Evolutionary conservation across 2,797 vertebrate species (phyloP), one percentile per base, ranked within the genome.

Genomic region (Erethizon dorsatum): DNA sequence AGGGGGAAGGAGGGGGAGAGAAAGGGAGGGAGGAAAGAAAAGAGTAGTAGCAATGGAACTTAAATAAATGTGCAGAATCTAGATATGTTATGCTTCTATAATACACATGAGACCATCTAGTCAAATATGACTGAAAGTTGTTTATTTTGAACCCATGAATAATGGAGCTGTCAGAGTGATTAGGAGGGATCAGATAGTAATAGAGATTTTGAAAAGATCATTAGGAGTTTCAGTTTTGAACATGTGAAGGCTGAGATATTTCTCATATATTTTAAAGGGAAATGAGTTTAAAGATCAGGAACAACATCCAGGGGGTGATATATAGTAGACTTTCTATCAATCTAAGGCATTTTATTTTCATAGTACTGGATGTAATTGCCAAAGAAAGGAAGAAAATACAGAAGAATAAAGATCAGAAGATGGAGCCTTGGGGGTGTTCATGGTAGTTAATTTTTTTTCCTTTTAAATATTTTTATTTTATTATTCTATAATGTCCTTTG

Each of bases 371-470:
- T 41, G 10, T 37, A 20, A 54, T 41, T 15, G 17, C n/a, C 33
- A 41, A 17, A 61, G 20, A 28, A 82, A 14, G 24, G 54, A 73
- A 9, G 11, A 61, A 31, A 10, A 82, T 10, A 45, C 1, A 26
- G 26, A 78, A 56, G 5, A 18, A 33, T 47, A 69, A 12, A 37
- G 14, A 47, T 37, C 20, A 4, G 7, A 71, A 45, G 33, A 61
- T 52, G 54, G 5, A 59, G 20, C 52, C 11, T 59, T 71, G 28
- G 12, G 5, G 0, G 0, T 8, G 5, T 18, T 20, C 14, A 6
- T n/a, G 18, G 26, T 26, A 9, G 31, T 47, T 69, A 8, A 31
- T 28, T 61, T 17, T 67, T 67, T 14, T 33, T 67, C 15, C 5
- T 65, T 65, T 33, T 67, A 33, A 69, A 73, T 69, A 73, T 41